A percentile compares a stretch with the other conserved stretches of the same genome.
These are phyloP conservation scores for Elephantulus edwardii DNA, from an alignment of 2,113 vertebrate genomes.

Conservation along the genomic window DNA sequence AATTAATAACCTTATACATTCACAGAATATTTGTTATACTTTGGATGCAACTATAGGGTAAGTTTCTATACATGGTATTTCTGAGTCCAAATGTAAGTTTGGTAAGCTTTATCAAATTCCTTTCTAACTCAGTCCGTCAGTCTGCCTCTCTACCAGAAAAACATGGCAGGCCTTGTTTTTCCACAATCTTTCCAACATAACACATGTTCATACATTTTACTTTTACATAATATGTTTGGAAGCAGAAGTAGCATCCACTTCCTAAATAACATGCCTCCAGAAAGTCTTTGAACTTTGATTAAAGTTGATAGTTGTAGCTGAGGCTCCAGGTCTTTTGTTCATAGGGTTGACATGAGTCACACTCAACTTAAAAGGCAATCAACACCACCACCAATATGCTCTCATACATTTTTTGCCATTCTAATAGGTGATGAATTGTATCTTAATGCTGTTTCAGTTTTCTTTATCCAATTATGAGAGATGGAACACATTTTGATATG, in stretches of 20 bases:
- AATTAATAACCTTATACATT: background rate
- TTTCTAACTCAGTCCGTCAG: background rate
- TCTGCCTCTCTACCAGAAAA: background rate
- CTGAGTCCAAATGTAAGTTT: background rate
- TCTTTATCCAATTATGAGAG: background rate
- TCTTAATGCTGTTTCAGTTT: background rate
- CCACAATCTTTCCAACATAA: background rate
- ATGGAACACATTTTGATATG: background rate
- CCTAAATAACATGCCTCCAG: no score
- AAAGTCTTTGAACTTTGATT: no score
- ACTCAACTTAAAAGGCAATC: no score
- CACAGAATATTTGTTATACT: background rate
- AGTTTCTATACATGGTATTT: background rate
- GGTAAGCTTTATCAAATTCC: background rate
- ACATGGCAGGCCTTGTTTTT: background rate
- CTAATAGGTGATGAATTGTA: background rate
- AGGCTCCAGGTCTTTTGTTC: no score
- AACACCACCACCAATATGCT: no score
- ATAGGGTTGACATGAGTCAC: no score
- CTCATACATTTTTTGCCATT: background rate
- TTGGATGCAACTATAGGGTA: background rate
- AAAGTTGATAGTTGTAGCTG: no score
- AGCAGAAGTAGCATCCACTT: no score
- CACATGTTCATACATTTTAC: background rate
- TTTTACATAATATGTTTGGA: no score